Evolutionary conservation across 2,113 vertebrate species (phyloP).

Genomic region (Paralichthys olivaceus): DNA sequence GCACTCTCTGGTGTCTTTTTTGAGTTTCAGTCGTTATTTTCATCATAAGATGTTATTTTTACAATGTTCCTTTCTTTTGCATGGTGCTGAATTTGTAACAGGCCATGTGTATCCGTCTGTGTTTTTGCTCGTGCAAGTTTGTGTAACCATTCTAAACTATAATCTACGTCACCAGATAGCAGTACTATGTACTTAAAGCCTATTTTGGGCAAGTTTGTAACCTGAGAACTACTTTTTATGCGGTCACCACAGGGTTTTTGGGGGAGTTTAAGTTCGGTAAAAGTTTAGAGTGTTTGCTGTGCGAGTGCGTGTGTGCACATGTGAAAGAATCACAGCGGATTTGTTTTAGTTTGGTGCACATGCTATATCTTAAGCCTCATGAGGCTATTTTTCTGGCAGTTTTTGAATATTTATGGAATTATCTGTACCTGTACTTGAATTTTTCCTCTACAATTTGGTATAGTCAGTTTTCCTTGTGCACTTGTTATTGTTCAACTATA

Average conservation of each 20-base stretch:
- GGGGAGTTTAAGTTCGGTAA: slow-evolving; percentile 73
- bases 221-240: slow-evolving; percentile 79
- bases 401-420: slow-evolving; percentile 22
- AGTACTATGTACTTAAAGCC: slow-evolving; percentile 75
- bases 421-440: background rate
- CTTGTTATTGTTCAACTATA: background rate
- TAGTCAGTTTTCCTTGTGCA: slow-evolving; percentile 1
- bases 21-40: background rate
- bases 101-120: slow-evolving; percentile 23
- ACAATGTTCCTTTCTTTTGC: slow-evolving; percentile 13
- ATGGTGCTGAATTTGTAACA: slow-evolving; percentile 33
- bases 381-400: background rate
- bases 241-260: slow-evolving; percentile 64
- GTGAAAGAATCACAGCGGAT: slow-evolving; percentile 16
- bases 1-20: background rate
- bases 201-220: slow-evolving; percentile 78
- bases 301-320: background rate
- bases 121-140: slow-evolving; percentile 24
- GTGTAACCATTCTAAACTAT: slow-evolving; percentile 62
- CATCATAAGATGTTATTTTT: slow-evolving; percentile 17
- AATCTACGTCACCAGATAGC: slow-evolving; percentile 73
- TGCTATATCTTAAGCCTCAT: background rate
- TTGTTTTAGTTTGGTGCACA: slow-evolving; percentile 36
- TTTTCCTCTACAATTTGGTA: background rate
- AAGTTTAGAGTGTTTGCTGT: slow-evolving; percentile 52